Evolutionary conservation across 2,113 vertebrate genomes (phyloP).

Genomic region (Melanerpes aurifrons): DNA sequence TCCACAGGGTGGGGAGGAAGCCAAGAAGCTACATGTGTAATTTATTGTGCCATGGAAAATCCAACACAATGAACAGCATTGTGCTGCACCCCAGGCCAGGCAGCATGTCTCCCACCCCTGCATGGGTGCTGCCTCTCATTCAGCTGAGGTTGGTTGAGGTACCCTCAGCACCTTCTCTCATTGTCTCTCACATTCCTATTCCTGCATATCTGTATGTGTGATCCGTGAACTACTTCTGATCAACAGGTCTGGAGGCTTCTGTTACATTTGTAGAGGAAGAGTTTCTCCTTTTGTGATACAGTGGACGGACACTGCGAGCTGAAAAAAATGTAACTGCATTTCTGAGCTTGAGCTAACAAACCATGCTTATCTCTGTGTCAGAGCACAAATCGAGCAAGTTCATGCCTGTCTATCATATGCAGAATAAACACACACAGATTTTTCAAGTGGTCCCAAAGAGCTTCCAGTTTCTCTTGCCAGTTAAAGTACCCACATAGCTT

Average conservation of each 20-base stretch:
- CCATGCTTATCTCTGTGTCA: not conserved
- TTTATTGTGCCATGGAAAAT: not conserved
- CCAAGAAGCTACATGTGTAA: not conserved
- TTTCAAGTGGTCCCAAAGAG: not conserved
- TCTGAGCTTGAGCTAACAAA: not conserved
- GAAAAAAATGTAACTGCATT: not conserved
- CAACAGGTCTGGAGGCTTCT: not conserved
- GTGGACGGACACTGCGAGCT: not conserved
- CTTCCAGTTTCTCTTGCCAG: not conserved
- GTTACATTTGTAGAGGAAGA: not conserved
- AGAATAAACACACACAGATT: not conserved
- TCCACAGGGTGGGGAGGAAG: accelerated
- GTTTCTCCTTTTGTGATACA: not conserved
- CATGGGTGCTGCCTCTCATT: accelerated
- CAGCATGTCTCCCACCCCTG: not conserved
- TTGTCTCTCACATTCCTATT: not conserved
- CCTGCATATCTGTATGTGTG: not conserved
- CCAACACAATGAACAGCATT: not conserved
- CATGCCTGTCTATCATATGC: not conserved
- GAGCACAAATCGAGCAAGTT: not conserved
- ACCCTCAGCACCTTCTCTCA: accelerated
- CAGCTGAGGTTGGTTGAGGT: not conserved
- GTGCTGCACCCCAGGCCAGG: too few relatives aligned
- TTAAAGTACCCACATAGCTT: not conserved
- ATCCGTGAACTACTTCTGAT: not conserved